These are phyloP conservation scores for Enteromius paludinosus DNA, from an alignment of 2,797 vertebrate genomes.

Conservation along the genomic window DNA sequence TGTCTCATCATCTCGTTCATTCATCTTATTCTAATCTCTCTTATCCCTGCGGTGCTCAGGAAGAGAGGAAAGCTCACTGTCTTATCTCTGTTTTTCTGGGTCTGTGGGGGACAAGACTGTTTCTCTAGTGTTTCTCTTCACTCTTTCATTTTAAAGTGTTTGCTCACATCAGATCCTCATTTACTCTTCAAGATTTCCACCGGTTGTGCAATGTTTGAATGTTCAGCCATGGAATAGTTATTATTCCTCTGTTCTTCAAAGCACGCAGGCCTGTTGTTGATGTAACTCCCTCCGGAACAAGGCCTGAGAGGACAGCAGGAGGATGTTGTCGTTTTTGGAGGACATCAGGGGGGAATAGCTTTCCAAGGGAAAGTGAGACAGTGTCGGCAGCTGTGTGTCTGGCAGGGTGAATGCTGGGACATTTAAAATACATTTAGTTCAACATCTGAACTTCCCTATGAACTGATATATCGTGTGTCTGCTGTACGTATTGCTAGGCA, in stretches of 20 bases:
- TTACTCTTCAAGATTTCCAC: constrained; percentile 17
- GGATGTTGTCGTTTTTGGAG: constrained; percentile 26
- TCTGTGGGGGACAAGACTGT: constrained; percentile 61
- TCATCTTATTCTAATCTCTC: not conserved
- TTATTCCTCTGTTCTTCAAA: constrained; percentile 36
- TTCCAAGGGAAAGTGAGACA: not conserved
- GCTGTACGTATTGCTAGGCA: not conserved
- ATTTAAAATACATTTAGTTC: not conserved
- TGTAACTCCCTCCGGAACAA: constrained; percentile 15
- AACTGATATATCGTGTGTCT: not conserved
- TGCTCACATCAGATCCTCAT: constrained; percentile 3
- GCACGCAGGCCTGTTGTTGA: constrained; percentile 16
- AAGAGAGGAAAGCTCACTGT: constrained; percentile 22
- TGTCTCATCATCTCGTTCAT: constrained; percentile 18
- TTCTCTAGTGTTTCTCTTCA: constrained; percentile 60
- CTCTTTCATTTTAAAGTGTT: constrained; percentile 72
- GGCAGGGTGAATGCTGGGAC: constrained; percentile 8
- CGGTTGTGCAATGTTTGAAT: constrained; percentile 27
- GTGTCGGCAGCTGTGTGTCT: constrained; percentile 4
- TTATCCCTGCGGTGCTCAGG: constrained; percentile 35
- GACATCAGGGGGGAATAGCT: not conserved
- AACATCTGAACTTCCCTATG: constrained; percentile 21
- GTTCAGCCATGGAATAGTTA: not conserved
- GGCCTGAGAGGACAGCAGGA: constrained; percentile 5
- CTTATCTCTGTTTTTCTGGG: constrained; percentile 70